Base-by-base conservation (phyloP, 2,888 invertebrate species). In the Ceraclea dissimilis region DNA sequence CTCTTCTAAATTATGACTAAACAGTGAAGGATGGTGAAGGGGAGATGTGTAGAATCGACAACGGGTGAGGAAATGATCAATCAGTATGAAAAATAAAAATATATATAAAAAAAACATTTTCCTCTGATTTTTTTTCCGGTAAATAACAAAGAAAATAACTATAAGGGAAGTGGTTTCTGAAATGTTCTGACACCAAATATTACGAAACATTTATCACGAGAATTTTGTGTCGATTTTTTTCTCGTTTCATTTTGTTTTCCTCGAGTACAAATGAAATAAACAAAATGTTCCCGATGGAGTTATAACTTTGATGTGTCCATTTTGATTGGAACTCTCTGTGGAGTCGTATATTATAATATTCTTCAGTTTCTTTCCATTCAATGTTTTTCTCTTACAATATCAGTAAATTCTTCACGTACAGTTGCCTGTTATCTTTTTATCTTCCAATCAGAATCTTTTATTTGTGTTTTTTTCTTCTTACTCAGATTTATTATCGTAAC, bases 51-150 rank as follows among this genome's bases (percentile, higher is more conserved):
- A 13, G 13, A 39, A 39, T 39, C 39, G 39, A 39, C 39, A 16
- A 39, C 39, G 39, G 39, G 39, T 39, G 5, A 39, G 39, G 39
- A 39, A 39, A 39, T 39, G 39, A 39, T 39, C 39, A 39, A 39
- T 39, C 39, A 39, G 13, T n/a, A 13, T 8, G 39, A 39, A 16
- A 16, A 16, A 8, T 8, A 16, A 39, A 26, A 26, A 6, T 6
- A 26, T 10, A 26, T 6, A 4, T 6, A 26, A 4, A 26, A 26
- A 4, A 10, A n/a, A n/a, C 5, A 16, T 8, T 8, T 39, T 13
- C 16, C 2, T 39, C 8, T 39, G 39, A 39, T 39, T 39, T 39
- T 39, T 39, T 13, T 10, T 26, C 39, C 39, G 5, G 39, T 39
- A n/a, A 13, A 39, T 39, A 39, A 39, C 5, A 26, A 6, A 6